These are phyloP conservation scores for Lepidiolamprologus cunningtoni DNA, from an alignment of 2,113 vertebrate species.

Conservation along the genomic window DNA sequence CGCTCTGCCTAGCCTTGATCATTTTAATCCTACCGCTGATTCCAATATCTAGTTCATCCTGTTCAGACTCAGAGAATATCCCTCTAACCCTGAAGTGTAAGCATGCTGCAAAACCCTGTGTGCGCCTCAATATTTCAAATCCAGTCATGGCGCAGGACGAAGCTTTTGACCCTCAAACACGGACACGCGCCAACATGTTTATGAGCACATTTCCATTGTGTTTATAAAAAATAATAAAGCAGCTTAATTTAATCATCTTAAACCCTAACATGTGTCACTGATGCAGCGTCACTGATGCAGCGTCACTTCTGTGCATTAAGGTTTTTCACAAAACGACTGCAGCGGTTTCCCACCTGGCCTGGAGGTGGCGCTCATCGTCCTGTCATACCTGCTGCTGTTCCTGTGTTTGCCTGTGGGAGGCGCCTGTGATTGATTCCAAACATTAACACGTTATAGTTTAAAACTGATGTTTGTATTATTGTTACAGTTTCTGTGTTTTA, in stretches of 20 bases:
- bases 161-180: neutral
- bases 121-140: neutral
- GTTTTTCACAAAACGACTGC: neutral
- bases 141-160: neutral
- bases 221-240: neutral
- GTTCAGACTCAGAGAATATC: neutral
- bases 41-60: neutral
- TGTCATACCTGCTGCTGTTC: neutral
- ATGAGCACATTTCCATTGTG: neutral
- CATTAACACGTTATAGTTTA: neutral
- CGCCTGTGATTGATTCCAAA: neutral
- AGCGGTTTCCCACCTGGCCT: neutral
- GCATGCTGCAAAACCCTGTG: neutral
- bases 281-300: neutral
- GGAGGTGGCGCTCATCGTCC: neutral
- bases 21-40: neutral
- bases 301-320: neutral
- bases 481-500: neutral
- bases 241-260: neutral
- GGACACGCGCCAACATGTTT: neutral
- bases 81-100: neutral
- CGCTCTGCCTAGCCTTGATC: accelerated
- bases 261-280: accelerated
- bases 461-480: neutral
- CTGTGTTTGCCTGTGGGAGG: neutral